phyloP scores from a whole-genome alignment of 2,113 vertebrate genomes.

The Phylloscopus trochilus region DNA sequence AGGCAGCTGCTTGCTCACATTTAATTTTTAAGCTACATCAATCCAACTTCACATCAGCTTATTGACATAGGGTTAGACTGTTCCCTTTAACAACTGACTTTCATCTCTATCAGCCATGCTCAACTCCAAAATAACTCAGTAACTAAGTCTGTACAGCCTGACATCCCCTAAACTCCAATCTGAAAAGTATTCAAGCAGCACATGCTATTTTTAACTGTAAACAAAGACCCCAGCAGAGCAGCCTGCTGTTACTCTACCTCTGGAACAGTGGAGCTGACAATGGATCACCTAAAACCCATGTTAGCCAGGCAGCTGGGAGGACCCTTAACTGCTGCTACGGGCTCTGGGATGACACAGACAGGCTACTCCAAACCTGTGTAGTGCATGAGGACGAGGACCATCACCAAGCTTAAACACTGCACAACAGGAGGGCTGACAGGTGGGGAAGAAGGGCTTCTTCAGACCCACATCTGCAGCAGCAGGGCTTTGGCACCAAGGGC shows the following conservation, averaged over 20 bases:
- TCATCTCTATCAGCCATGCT: not conserved
- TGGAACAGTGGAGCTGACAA: not conserved
- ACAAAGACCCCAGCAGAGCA: not conserved
- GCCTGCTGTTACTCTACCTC: not conserved
- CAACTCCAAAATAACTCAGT: not conserved
- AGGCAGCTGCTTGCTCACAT: not conserved
- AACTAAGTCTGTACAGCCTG: not conserved
- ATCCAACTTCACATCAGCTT: not conserved
- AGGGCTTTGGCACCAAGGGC: not conserved
- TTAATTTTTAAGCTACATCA: not conserved
- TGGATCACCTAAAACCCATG: not conserved
- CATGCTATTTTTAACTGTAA: not conserved
- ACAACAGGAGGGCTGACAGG: rapidly evolving
- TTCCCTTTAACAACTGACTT: not conserved
- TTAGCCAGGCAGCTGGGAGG: not conserved
- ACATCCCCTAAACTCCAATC: not conserved
- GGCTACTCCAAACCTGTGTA: not conserved
- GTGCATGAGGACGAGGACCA: rapidly evolving
- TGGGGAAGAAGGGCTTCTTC: not conserved
- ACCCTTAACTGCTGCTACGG: not conserved
- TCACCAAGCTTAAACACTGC: rapidly evolving
- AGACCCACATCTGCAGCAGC: not conserved
- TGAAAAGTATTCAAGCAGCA: not conserved
- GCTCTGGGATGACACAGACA: not conserved
- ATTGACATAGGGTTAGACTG: rapidly evolving